These are phyloP conservation scores for Notocelia uddmanniana DNA, from an alignment of 2,888 invertebrate species.

Conservation along the genomic window DNA sequence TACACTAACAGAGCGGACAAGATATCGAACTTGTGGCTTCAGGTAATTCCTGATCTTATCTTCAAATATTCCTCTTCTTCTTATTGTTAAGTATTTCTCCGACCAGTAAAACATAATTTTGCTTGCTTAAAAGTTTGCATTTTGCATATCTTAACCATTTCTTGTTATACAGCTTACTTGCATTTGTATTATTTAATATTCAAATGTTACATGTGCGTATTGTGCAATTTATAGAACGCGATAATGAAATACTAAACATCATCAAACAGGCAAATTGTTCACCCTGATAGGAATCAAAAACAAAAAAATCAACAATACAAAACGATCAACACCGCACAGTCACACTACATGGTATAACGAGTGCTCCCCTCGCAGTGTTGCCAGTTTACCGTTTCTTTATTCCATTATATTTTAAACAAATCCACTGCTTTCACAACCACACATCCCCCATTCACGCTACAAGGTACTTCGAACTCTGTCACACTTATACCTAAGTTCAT, in stretches of 20 bases:
- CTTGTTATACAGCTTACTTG: no score
- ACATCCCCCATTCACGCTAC: neutral
- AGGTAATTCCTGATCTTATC: no score
- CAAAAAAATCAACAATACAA: neutral
- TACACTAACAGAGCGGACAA: neutral
- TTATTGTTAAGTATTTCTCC: neutral
- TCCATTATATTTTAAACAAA: slow-evolving; percentile 84
- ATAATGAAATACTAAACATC: neutral
- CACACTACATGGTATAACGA: slow-evolving; percentile 66
- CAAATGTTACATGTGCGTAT: no score
- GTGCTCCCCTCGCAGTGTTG: slow-evolving; percentile 69
- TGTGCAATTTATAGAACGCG: no score
- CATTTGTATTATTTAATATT: no score
- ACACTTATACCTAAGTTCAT: neutral
- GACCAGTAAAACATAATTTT: neutral
- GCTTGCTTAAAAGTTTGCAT: neutral
- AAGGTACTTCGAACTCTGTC: slow-evolving; percentile 3
- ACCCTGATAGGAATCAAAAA: neutral
- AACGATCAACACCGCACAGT: slow-evolving; percentile 59
- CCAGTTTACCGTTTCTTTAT: slow-evolving; percentile 84
- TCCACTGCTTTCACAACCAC: slow-evolving; percentile 46
- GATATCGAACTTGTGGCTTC: no score
- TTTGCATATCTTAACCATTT: neutral
- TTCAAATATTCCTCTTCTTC: neutral
- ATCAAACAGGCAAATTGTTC: neutral